Evolutionary conservation across 2,113 vertebrate species (phyloP).

Genomic region (Dissostichus mawsoni): DNA sequence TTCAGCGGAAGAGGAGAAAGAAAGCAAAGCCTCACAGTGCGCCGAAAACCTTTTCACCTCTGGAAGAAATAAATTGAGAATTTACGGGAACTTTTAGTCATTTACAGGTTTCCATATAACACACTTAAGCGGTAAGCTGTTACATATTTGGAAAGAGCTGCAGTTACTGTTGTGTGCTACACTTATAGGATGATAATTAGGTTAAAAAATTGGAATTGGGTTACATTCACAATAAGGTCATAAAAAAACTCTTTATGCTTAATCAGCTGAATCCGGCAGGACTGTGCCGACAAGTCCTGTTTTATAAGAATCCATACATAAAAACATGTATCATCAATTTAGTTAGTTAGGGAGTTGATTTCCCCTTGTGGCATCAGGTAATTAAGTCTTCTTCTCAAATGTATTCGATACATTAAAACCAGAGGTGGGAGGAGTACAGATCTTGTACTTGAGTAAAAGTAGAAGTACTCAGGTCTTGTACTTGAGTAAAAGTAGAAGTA

Average conservation of each 20-base stretch:
- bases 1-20: conserved; percentile 67
- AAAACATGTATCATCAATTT: too few relatives aligned
- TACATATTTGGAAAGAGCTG: background rate
- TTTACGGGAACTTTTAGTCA: background rate
- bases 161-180: background rate
- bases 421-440: too few relatives aligned
- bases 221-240: background rate
- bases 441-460: too few relatives aligned
- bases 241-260: background rate
- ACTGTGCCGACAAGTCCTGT: background rate
- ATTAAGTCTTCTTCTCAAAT: too few relatives aligned
- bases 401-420: too few relatives aligned
- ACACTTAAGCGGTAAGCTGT: background rate
- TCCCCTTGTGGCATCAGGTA: too few relatives aligned
- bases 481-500: too few relatives aligned
- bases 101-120: background rate
- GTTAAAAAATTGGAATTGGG: background rate
- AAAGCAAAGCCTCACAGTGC: conserved; percentile 42
- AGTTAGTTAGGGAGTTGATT: too few relatives aligned
- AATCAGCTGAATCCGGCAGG: background rate
- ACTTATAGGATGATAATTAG: background rate
- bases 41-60: conserved; percentile 54
- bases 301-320: background rate
- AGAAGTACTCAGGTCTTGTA: too few relatives aligned
- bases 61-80: conserved; percentile 33